A percentile compares a stretch with the other conserved stretches of the same genome.
These are phyloP conservation scores for Mechanitis messenoides DNA, from an alignment of 2,888 invertebrate species.

Conservation along the genomic window DNA sequence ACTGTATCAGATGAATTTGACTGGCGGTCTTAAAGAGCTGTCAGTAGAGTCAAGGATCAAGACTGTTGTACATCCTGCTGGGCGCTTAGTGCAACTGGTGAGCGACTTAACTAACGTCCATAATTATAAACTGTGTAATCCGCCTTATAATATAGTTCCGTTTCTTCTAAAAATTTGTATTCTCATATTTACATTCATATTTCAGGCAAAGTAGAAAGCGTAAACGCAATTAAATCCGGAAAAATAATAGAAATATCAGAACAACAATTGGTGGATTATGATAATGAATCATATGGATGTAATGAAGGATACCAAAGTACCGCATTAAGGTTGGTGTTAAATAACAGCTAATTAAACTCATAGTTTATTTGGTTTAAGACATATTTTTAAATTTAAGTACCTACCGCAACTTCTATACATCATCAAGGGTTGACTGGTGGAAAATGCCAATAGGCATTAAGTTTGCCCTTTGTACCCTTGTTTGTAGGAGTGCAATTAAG, in stretches of 20 bases:
- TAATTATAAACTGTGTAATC: too few relatives aligned
- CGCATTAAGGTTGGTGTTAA: neutral
- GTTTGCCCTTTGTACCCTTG: neutral
- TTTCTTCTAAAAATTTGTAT: too few relatives aligned
- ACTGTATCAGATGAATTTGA: slow-evolving; percentile 55
- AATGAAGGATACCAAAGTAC: neutral
- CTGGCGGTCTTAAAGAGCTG: slow-evolving; percentile 85
- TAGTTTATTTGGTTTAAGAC: too few relatives aligned
- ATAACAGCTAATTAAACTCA: too few relatives aligned
- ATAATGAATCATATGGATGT: slow-evolving; percentile 3
- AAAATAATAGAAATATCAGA: neutral
- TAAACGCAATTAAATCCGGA: neutral
- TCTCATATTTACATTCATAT: neutral
- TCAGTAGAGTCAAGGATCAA: slow-evolving; percentile 87
- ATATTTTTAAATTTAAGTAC: too few relatives aligned
- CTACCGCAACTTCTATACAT: too few relatives aligned
- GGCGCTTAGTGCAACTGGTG: neutral
- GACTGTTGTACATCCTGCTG: slow-evolving; percentile 77
- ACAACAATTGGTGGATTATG: slow-evolving; percentile 35
- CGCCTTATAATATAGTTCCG: too few relatives aligned
- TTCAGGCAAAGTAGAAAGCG: neutral
- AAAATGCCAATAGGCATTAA: too few relatives aligned
- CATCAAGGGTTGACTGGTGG: too few relatives aligned
- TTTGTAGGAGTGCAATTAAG: too few relatives aligned
- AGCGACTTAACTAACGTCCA: slow-evolving; percentile 7